Evolutionary conservation across 2,888 invertebrate species (phyloP).

Genomic region (Hoplodrina blanda): DNA sequence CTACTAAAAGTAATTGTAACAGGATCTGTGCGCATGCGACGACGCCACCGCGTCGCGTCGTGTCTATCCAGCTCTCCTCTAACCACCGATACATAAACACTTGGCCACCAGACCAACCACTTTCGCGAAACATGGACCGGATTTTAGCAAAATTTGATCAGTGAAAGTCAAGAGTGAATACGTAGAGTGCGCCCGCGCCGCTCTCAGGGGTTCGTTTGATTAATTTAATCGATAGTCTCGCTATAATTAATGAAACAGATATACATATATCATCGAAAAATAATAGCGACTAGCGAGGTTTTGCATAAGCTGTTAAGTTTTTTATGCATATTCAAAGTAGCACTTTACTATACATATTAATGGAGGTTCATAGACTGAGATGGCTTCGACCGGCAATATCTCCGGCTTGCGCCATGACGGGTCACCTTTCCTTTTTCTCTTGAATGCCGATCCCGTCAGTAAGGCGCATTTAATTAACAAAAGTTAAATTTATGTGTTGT

Average conservation of each 20-base stretch:
- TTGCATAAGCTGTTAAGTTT: conserved; percentile 38
- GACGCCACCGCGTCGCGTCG: conserved; percentile 65
- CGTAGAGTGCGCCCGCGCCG: conserved; percentile 70
- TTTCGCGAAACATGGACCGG: conserved; percentile 88
- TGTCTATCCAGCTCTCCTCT: conserved; percentile 73
- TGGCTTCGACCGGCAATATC: conserved; percentile 31
- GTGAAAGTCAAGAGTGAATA: conserved; percentile 86
- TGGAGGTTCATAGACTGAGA: conserved; percentile 31
- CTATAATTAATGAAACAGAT: conserved; percentile 50
- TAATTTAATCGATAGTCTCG: conserved; percentile 72
- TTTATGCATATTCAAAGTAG: conserved; percentile 30
- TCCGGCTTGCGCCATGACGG: conserved; percentile 25
- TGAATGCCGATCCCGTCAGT: conserved; percentile 46
- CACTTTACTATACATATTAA: conserved; percentile 23
- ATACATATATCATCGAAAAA: conserved; percentile 41
- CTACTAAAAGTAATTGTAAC: conserved; percentile 69
- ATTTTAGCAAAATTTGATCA: conserved; percentile 90
- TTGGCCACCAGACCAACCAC: conserved; percentile 83
- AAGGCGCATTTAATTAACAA: conserved; percentile 59
- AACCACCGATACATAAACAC: conserved; percentile 71
- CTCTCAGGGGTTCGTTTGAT: conserved; percentile 78
- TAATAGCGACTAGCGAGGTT: conserved; percentile 40
- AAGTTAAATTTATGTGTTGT: conserved; percentile 55
- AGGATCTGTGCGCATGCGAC: conserved; percentile 59
- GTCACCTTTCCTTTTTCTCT: conserved; percentile 52